These are phyloP conservation scores for Tribolium madens DNA, from an alignment of 1,140 invertebrate genomes.

Conservation along the genomic window DNA sequence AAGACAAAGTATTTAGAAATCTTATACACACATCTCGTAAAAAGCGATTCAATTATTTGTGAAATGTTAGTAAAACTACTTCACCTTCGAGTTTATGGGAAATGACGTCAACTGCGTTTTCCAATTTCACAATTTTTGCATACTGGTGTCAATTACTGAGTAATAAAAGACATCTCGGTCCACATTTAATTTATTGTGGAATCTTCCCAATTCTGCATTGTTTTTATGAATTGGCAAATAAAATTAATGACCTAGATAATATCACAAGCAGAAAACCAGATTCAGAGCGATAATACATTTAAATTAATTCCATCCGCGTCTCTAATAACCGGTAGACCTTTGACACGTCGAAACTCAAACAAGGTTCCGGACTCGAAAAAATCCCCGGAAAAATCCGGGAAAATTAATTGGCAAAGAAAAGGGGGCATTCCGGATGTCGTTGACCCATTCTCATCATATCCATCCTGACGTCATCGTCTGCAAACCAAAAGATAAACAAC, in stretches of 20 bases:
- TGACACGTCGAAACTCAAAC: background rate
- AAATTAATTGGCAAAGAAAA: constrained; percentile 7
- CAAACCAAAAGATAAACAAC: constrained; percentile 29
- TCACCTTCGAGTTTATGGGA: background rate
- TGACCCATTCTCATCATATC: constrained; percentile 32
- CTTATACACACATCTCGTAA: background rate
- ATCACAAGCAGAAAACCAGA: background rate
- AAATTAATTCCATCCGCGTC: constrained; percentile 2
- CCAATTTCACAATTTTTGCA: background rate
- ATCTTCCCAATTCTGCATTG: background rate
- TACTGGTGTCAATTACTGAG: background rate
- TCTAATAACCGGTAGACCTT: constrained; percentile 16
- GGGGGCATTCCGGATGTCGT: constrained; percentile 26
- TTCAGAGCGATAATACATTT: constrained; percentile 20
- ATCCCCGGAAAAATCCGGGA: background rate
- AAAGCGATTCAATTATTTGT: background rate
- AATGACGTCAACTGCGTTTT: background rate
- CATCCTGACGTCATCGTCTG: constrained; percentile 37
- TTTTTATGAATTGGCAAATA: background rate
- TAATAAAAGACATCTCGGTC: background rate
- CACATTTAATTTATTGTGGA: background rate
- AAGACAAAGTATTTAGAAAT: background rate
- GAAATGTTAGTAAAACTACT: background rate
- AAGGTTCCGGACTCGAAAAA: background rate
- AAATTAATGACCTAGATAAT: background rate